Percentiles rank a stretch among this genome's conserved stretches.
Evolutionary conservation across 2,797 vertebrate genomes (phyloP).

Genomic region (Poecile montanus): DNA sequence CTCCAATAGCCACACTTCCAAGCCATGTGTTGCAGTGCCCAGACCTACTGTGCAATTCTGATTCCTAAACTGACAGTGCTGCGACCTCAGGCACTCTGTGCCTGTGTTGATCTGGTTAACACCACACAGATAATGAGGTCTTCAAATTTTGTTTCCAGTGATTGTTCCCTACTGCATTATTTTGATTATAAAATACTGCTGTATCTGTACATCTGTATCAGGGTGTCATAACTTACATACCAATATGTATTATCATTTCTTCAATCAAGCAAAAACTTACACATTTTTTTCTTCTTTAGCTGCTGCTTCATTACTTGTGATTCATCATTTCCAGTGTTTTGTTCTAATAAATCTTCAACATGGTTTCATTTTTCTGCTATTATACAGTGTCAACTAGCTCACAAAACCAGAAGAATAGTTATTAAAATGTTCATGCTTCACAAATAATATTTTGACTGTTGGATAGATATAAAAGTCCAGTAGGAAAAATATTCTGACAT

Average conservation of each 20-base stretch:
- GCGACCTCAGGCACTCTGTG: neutral
- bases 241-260: constrained; percentile 52
- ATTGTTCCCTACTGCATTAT: neutral
- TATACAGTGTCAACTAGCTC: constrained; percentile 57
- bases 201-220: constrained; percentile 12
- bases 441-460: constrained; percentile 70
- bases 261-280: constrained; percentile 53
- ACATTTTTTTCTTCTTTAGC: constrained; percentile 35
- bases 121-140: constrained; percentile 22
- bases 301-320: constrained; percentile 61
- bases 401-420: constrained; percentile 63
- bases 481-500: constrained; percentile 66
- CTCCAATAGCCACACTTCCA: neutral
- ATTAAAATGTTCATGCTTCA: constrained; percentile 66
- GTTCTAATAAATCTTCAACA: constrained; percentile 60
- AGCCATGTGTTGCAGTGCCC: neutral
- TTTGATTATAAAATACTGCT: constrained; percentile 45
- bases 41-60: neutral
- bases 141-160: constrained; percentile 13
- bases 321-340: constrained; percentile 61
- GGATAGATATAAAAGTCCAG: constrained; percentile 65
- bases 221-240: constrained; percentile 23
- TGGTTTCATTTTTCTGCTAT: constrained; percentile 56
- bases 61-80: neutral
- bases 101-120: constrained; percentile 5